Evolutionary conservation across 1,140 invertebrate genomes (phyloP).

Genomic region (Diploscapter pachys): DNA sequence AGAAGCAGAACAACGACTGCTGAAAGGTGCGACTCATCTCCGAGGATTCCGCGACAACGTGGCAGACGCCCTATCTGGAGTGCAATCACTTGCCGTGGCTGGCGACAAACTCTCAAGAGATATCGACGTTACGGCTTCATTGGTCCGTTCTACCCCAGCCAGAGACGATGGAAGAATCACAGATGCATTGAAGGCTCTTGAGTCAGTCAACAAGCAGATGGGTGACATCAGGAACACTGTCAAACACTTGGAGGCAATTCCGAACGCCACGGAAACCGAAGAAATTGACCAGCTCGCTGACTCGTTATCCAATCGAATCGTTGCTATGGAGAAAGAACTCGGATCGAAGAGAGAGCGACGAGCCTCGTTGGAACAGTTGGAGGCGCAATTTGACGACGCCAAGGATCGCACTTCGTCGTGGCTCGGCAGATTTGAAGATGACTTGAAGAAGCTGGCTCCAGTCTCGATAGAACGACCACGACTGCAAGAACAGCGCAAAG

Average conservation of each 20-base stretch:
- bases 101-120: constrained; percentile 9
- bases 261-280: constrained; percentile 21
- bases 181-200: too few relatives aligned
- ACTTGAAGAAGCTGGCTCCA: constrained; percentile 7
- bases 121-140: background rate
- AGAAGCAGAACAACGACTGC: constrained; percentile 6
- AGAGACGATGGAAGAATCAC: too few relatives aligned
- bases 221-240: background rate
- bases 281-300: background rate
- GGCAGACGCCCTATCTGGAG: constrained; percentile 26
- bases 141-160: too few relatives aligned
- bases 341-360: constrained; percentile 2
- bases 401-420: background rate
- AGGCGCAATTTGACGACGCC: constrained; percentile 4
- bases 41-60: constrained; percentile 31
- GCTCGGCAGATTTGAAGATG: constrained; percentile 13
- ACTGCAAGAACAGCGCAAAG: constrained; percentile 16
- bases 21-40: background rate
- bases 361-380: constrained; percentile 1
- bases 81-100: constrained; percentile 20
- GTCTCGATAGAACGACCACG: constrained; percentile 17
- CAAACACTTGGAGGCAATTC: constrained; percentile 8
- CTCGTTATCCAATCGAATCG: constrained; percentile 2
- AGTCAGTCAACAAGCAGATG: too few relatives aligned
- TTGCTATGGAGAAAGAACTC: constrained; percentile 7